phyloP scores from a whole-genome alignment of 2,113 vertebrate genomes.

The Bujurquina vittata region DNA sequence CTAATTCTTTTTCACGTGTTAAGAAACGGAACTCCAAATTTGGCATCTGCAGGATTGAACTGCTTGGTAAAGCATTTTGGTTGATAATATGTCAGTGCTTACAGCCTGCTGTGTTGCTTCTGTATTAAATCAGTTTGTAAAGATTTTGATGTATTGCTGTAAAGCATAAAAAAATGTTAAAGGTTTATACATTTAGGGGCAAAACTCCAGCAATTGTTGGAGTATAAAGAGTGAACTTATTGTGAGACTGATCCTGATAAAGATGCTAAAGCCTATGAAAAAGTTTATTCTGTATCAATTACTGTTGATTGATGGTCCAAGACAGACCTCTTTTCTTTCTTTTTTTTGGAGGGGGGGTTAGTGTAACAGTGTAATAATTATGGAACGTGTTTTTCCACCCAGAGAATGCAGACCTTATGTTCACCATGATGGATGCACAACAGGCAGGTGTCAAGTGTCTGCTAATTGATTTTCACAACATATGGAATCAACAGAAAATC shows the following conservation, averaged over 20 bases:
- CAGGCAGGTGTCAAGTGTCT: constrained; percentile 54
- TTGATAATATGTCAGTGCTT: not conserved
- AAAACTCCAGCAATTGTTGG: not conserved
- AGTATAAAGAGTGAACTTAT: not conserved
- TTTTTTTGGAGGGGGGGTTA: no score
- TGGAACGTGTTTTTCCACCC: not conserved
- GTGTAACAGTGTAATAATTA: constrained; percentile 11
- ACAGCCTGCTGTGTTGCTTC: not conserved
- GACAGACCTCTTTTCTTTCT: not conserved
- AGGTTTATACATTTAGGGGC: not conserved
- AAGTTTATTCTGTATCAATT: not conserved
- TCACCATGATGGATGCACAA: constrained; percentile 52
- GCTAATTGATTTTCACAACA: constrained; percentile 65
- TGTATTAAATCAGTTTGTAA: not conserved
- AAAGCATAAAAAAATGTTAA: not conserved
- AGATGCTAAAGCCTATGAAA: no score
- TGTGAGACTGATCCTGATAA: not conserved
- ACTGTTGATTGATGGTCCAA: not conserved
- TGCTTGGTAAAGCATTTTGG: not conserved
- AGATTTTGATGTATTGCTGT: not conserved
- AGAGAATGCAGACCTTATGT: constrained; percentile 23
- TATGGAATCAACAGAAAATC: constrained; percentile 48
- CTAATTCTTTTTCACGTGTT: not conserved
- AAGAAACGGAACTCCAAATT: not conserved
- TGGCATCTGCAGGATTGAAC: not conserved